Evolutionary conservation across 2,888 invertebrate genomes (phyloP), one percentile per base, ranked within the genome.

Genomic region (Sphaerophoria taeniata): DNA sequence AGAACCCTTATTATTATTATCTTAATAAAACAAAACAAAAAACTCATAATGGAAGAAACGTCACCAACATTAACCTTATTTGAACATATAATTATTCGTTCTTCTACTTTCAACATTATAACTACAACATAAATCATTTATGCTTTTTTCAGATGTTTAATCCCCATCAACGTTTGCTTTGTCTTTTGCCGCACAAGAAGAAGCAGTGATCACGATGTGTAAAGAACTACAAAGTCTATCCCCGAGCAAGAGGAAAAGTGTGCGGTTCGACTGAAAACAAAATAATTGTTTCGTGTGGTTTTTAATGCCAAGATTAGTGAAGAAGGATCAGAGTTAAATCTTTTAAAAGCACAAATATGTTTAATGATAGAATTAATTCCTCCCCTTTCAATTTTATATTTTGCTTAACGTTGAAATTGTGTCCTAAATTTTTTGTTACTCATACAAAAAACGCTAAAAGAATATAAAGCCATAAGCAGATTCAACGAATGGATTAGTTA

Each of bases 381-480:
- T 43, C 60, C 53, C 58, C 73, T 70, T 83, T 79, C 61, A 87
- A 85, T 86, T 88, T 88, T 76, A 87, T 88, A 69, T 83, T 88
- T 9, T 87, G 63, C 55, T 78, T 87, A 39, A 87, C 84, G 34
- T 80, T 88, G 39, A 88, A 88, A 43, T 73, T 88, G 34, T 88
- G 87, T 24, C 87, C 87, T 47, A 80, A 81, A 36, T 56, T 75
- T 56, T 14, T 67, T 61, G 71, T 58, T 36, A 24, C n/a, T 36
- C 45, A 69, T 67, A 61, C 75, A 67, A 67, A 49, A 60, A 36
- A 58, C 49, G 47, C 11, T 16, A 49, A 43, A 9, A 2, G 12
- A 43, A 43, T 4, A 39, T 39, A 3, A 3, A 43, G 0, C 33
- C 1, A 63, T 36, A 65, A 65, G 34, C 16, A 16, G 36, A 61